Conservation (phyloP, 1,140 invertebrate species). For the Bilobella aurantiaca region DNA sequence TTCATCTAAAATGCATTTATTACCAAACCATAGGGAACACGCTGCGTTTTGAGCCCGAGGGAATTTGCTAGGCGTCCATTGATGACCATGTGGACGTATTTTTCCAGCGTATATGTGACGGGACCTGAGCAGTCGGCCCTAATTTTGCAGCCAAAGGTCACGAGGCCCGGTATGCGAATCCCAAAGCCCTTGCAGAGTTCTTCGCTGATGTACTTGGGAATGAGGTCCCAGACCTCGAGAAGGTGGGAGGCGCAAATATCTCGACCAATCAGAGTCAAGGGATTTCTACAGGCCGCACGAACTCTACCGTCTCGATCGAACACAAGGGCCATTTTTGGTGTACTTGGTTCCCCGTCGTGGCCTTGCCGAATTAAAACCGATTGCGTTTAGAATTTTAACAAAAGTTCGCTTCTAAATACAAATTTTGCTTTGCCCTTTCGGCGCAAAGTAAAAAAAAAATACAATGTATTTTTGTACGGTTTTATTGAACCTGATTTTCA, state of each 20-base stretch:
- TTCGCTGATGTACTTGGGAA: background rate
- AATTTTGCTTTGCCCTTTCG: too few relatives aligned
- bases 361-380: too few relatives aligned
- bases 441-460: too few relatives aligned
- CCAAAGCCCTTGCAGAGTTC: background rate
- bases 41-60: background rate
- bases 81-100: conserved; percentile 3
- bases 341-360: too few relatives aligned
- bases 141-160: background rate
- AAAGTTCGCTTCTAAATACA: too few relatives aligned
- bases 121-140: background rate
- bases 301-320: background rate
- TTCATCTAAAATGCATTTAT: too few relatives aligned
- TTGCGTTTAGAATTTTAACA: too few relatives aligned
- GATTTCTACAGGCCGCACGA: background rate
- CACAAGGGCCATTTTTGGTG: background rate
- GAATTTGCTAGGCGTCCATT: background rate
- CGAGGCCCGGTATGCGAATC: background rate
- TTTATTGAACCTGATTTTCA: too few relatives aligned
- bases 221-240: background rate
- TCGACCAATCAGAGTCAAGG: background rate
- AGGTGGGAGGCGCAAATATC: background rate
- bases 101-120: background rate
- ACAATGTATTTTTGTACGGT: too few relatives aligned
- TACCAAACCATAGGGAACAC: background rate